Base-by-base conservation (phyloP, 2,888 invertebrate genomes). In the Monochamus alternatus region DNA sequence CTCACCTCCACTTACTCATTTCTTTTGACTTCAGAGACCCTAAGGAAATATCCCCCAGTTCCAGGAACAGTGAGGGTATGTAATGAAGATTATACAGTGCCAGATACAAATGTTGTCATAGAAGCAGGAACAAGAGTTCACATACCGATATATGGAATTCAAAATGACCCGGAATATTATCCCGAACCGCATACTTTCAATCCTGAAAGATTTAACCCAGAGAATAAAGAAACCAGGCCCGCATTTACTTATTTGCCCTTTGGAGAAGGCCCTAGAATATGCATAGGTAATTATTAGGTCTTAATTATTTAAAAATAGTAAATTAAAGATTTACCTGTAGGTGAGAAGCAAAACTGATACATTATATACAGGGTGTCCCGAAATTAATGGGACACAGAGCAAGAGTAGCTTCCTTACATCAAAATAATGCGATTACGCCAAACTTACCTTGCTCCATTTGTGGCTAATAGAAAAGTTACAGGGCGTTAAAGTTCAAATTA, bases 181-280 rank as follows among this genome's bases (percentile, higher is more conserved):
- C 91, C 91, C 0, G 89, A 93, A 5, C 93, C 94, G 0, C 89
- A 92, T 0, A 89, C 89, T 32, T 93, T 93, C 77, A 90, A 91
- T 70, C 93, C 93, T 0, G 92, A 93, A 31, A 89, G 93, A 77
- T 93, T 93, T 85, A 85, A 89, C 0, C 87, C 89, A 10, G 90
- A 91, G 66, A 90, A 90, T 30, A 91, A 91, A 75, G 88, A 89
- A 0, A 89, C 88, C 62, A 86, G 92, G 63, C 91, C 91, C 68
- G 89, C 89, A 0, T 75, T 76, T 55, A 70, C 78, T 30, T 78
- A 64, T 52, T 62, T 80, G 22, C 91, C 92, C 0, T 92, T 92
- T 82, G 92, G 91, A 3, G 91, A 91, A 83, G 92, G 92, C 0
- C 92, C 92, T 4, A 88, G 91, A 74, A 90, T 90, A 85, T 92